A percentile compares a stretch with the other conserved stretches of the same genome.
Evolutionary conservation across 1,140 invertebrate genomes (phyloP).

Genomic region (Bombus difficillimus): DNA sequence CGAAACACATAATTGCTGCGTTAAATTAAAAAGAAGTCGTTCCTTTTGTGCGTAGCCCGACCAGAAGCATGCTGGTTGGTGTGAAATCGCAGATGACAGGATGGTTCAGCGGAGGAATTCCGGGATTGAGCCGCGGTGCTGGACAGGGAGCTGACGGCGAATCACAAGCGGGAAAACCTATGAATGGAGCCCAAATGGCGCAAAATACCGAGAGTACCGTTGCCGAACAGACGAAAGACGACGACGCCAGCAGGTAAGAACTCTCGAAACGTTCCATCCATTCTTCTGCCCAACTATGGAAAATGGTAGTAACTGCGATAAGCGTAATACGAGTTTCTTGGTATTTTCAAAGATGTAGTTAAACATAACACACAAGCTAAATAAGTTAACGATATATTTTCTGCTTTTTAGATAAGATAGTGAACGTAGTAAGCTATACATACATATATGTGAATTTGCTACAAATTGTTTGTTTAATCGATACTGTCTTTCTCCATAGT

Average conservation of each 20-base stretch:
- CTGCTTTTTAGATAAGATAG: not conserved
- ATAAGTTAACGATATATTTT: not conserved
- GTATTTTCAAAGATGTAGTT: not conserved
- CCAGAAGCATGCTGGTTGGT: constrained; percentile 89
- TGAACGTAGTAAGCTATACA: not conserved
- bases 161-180: constrained; percentile 78
- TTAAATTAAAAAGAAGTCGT: not conserved
- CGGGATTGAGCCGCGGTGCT: constrained; percentile 85
- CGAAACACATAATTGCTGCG: not conserved
- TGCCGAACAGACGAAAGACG: constrained; percentile 86
- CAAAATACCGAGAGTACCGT: constrained; percentile 81
- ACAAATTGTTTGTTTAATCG: not conserved
- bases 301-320: not conserved
- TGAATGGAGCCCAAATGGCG: constrained; percentile 77
- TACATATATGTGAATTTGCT: not conserved
- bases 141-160: constrained; percentile 76
- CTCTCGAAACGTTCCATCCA: no score
- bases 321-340: not conserved
- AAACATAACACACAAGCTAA: not conserved
- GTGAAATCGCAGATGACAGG: constrained; percentile 92
- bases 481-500: constrained; percentile 2
- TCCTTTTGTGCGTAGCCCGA: constrained; percentile 82
- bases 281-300: not conserved
- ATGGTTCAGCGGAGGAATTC: constrained; percentile 89
- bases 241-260: constrained; percentile 87